These are phyloP conservation scores for Apostichopus leukothele DNA, from an alignment of 53 echinoderm and acorn worm species.

Conservation along the genomic window DNA sequence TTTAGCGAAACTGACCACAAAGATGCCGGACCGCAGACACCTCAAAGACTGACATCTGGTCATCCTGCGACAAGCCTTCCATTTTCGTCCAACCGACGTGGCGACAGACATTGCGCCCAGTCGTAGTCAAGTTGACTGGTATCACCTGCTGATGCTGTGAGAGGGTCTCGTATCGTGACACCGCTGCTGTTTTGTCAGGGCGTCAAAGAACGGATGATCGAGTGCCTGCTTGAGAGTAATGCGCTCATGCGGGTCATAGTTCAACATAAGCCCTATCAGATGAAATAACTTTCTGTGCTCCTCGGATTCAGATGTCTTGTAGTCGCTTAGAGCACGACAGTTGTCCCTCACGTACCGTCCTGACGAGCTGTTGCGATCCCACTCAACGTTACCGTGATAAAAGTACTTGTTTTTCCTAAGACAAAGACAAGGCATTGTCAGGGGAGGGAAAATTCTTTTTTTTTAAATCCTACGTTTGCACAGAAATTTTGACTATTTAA, in stretches of 20 bases:
- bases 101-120: neutral
- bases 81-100: neutral
- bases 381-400: conserved; percentile 72
- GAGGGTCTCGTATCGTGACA: conserved; percentile 69
- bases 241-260: conserved; percentile 75
- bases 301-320: conserved; percentile 56
- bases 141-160: conserved; percentile 98
- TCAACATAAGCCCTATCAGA: conserved; percentile 76
- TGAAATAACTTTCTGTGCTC: conserved; percentile 80
- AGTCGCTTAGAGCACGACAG: conserved; percentile 76
- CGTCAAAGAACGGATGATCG: conserved; percentile 80
- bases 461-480: too few relatives aligned
- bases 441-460: too few relatives aligned
- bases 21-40: too few relatives aligned
- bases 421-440: neutral
- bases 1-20: too few relatives aligned
- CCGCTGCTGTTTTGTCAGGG: conserved; percentile 60
- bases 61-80: too few relatives aligned
- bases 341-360: conserved; percentile 95
- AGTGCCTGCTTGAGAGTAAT: conserved; percentile 63
- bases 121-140: neutral
- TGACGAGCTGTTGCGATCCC: conserved; percentile 81
- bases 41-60: too few relatives aligned
- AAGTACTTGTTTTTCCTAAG: conserved; percentile 91
- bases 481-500: too few relatives aligned